These are phyloP conservation scores for Drosophila kanapiae DNA, from an alignment of 1,140 invertebrate species.

Conservation along the genomic window DNA sequence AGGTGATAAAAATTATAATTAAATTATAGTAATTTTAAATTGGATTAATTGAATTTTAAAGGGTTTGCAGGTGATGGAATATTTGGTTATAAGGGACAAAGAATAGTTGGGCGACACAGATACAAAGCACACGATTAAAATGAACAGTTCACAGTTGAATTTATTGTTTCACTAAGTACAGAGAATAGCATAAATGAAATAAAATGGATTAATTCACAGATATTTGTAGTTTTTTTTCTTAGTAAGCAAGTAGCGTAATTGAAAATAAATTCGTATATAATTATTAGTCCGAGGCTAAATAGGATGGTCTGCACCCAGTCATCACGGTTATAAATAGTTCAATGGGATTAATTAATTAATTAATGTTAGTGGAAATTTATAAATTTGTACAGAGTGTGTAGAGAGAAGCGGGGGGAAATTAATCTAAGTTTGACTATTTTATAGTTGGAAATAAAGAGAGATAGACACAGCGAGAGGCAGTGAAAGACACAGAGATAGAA, in stretches of 20 bases:
- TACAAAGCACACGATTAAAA: constrained; percentile 46
- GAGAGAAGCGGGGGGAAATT: constrained; percentile 15
- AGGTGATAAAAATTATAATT: not conserved
- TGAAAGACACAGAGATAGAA: constrained; percentile 27
- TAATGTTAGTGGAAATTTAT: constrained; percentile 35
- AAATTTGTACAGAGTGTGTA: constrained; percentile 39
- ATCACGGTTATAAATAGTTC: constrained; percentile 36
- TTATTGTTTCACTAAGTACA: constrained; percentile 58
- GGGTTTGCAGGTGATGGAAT: not conserved
- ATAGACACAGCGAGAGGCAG: constrained; percentile 29
- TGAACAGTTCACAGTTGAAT: constrained; percentile 45
- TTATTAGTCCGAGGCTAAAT: constrained; percentile 38
- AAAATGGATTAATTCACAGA: constrained; percentile 40
- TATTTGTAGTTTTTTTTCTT: constrained; percentile 17
- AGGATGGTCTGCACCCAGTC: constrained; percentile 26
- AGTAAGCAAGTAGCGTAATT: constrained; percentile 47
- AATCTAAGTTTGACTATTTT: constrained; percentile 27
- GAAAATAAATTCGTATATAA: constrained; percentile 40
- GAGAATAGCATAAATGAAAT: constrained; percentile 61
- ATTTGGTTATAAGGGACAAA: not conserved
- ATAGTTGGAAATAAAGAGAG: constrained; percentile 24
- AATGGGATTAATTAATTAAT: constrained; percentile 33
- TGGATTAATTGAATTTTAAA: constrained; percentile 3
- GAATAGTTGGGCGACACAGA: constrained; percentile 32
- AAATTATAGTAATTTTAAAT: constrained; percentile 13